Percentiles rank a stretch among this genome's conserved stretches.
phyloP scores from a whole-genome alignment of 2,797 vertebrate genomes.

The Phoeniculus purpureus region DNA sequence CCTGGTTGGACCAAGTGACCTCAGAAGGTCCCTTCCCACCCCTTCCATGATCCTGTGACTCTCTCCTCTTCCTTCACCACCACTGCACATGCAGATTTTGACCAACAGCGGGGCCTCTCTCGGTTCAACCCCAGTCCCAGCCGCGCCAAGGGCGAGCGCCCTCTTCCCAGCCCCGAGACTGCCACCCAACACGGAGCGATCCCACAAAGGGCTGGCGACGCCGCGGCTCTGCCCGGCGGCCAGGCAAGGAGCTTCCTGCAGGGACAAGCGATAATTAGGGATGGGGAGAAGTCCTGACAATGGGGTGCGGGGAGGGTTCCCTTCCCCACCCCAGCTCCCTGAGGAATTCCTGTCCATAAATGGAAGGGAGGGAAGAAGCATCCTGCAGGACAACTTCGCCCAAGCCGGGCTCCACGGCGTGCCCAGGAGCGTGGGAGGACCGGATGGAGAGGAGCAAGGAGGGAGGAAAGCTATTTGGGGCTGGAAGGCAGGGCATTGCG shows the following conservation, averaged over 20 bases:
- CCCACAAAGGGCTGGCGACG: not conserved
- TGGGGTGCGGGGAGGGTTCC: conserved; percentile 6
- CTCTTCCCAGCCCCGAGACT: not conserved
- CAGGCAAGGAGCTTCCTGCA: conserved; percentile 50
- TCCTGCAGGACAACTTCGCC: conserved; percentile 54
- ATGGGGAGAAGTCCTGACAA: conserved; percentile 3
- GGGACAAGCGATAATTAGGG: conserved; percentile 38
- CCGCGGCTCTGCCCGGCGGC: not conserved
- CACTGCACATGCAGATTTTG: accelerated
- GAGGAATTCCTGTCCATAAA: conserved; percentile 61
- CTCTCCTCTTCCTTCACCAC: not conserved
- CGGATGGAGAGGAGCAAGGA: conserved; percentile 40
- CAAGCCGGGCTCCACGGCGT: not conserved
- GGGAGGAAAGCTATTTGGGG: conserved; percentile 57
- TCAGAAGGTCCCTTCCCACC: too few relatives aligned
- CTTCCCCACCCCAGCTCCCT: not conserved
- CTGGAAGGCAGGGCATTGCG: conserved; percentile 67
- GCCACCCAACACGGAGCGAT: not conserved
- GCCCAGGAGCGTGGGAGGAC: conserved; percentile 67
- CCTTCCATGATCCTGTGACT: too few relatives aligned
- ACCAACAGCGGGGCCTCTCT: not conserved
- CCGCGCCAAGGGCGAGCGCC: accelerated
- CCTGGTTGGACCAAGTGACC: too few relatives aligned
- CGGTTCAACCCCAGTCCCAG: accelerated
- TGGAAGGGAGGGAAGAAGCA: conserved; percentile 56